Conservation (phyloP, 2,797 vertebrate genomes). For the Poecilia wingei region DNA sequence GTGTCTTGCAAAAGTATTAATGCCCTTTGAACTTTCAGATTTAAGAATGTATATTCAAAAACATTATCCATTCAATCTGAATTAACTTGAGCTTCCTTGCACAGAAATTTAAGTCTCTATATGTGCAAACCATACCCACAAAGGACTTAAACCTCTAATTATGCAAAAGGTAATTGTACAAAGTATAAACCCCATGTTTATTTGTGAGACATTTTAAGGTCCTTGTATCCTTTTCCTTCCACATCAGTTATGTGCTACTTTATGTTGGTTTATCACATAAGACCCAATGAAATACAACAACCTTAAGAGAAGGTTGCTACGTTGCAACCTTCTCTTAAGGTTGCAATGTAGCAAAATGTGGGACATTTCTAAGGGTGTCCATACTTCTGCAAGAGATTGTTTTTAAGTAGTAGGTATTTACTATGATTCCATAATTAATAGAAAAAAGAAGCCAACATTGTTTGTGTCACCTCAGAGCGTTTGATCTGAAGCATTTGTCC, state of each 20-base stretch:
- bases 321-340: neutral
- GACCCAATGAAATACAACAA: neutral
- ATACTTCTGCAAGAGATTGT: neutral
- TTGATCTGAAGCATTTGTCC: constrained; percentile 86
- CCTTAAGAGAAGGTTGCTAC: too few relatives aligned
- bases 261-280: neutral
- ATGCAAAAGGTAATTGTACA: neutral
- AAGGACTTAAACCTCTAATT: neutral
- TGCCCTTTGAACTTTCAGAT: neutral
- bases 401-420: neutral
- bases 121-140: neutral
- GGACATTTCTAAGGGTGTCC: neutral
- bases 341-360: neutral
- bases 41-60: neutral
- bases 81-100: neutral
- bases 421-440: neutral
- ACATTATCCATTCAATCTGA: neutral
- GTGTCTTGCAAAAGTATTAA: neutral
- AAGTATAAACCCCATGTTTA: neutral
- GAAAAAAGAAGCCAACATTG: neutral
- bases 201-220: neutral
- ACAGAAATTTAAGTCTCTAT: neutral
- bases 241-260: neutral
- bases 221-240: neutral
- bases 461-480: constrained; percentile 84